Evolutionary conservation across 2,888 invertebrate species (phyloP), one percentile per base, ranked within the genome.

Genomic region (Aphidoletes aphidimyza): DNA sequence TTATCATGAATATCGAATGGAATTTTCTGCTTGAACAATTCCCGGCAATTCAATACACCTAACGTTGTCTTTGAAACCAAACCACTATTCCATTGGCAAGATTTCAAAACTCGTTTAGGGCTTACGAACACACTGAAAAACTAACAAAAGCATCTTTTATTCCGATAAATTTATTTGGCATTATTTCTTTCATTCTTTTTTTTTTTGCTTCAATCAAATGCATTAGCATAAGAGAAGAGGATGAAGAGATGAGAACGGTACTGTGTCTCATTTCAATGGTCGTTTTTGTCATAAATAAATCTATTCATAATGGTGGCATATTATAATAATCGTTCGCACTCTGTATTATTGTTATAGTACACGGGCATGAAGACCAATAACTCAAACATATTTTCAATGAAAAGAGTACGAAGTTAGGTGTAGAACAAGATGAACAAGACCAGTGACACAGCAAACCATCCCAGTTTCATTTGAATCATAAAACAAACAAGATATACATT

Each of bases 401-500:
- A n/a, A n/a, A n/a, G n/a, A n/a, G n/a, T n/a, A n/a, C n/a, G n/a
- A n/a, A n/a, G n/a, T n/a, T n/a, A n/a, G n/a, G n/a, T n/a, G n/a
- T n/a, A n/a, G n/a, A n/a, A 54, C 30, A 54, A 30, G 69, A 30
- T 14, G 30, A 69, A 69, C 69, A 69, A 69, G 69, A 0, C 69
- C 1, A 26, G 26, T 69, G 69, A 69, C 69, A 69, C 19, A 47
- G 54, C n/a, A 22, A 54, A 22, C 22, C 54, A 54, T 54, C 54
- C 22, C 54, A 22, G 30, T 30, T 9, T 69, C 34, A 69, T 69
- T 69, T 69, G 9, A 69, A 69, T 69, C 69, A 69, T 69, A 69
- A 69, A 69, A 69, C 69, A 69, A 69, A 69, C 69, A 69, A 69
- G 30, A 11, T 30, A n/a, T n/a, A 69, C 69, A 69, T 69, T 69